phyloP scores from a whole-genome alignment of 2,797 vertebrate genomes.

The Urocyon cinereoargenteus region DNA sequence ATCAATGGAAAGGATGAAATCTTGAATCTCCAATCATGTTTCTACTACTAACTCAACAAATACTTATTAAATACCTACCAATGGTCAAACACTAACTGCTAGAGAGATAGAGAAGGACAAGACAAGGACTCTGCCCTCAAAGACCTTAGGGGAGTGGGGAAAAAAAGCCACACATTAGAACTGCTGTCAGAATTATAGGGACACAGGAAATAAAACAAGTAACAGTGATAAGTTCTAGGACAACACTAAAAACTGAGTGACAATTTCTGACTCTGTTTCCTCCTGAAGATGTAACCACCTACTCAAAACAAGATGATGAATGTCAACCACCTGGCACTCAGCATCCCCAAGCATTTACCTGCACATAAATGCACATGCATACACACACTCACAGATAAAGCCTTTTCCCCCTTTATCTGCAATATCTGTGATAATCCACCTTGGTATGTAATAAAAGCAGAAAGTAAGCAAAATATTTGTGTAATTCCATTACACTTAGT shows the following conservation, averaged over 20 bases:
- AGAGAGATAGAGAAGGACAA: background rate
- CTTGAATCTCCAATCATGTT: background rate
- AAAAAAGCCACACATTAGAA: background rate
- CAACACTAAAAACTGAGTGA: slow-evolving; percentile 29
- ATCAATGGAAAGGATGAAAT: background rate
- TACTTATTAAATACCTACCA: slow-evolving; percentile 43
- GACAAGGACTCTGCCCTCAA: background rate
- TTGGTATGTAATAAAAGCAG: slow-evolving; percentile 44
- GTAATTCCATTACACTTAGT: slow-evolving; percentile 18
- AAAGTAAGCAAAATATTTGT: slow-evolving; percentile 2
- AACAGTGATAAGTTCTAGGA: background rate
- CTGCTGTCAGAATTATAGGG: background rate
- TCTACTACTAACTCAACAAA: background rate
- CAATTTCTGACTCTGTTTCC: slow-evolving; percentile 22
- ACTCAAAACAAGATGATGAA: slow-evolving; percentile 27
- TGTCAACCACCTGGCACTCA: background rate
- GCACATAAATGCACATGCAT: background rate
- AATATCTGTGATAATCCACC: background rate
- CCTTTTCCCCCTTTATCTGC: background rate
- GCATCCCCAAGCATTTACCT: background rate
- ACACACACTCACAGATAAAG: background rate
- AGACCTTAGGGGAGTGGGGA: background rate
- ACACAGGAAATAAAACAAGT: background rate
- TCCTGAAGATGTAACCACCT: background rate
- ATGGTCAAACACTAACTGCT: slow-evolving; percentile 36